phyloP scores from a whole-genome alignment of 2,113 vertebrate genomes.

The Eidolon helvum region DNA sequence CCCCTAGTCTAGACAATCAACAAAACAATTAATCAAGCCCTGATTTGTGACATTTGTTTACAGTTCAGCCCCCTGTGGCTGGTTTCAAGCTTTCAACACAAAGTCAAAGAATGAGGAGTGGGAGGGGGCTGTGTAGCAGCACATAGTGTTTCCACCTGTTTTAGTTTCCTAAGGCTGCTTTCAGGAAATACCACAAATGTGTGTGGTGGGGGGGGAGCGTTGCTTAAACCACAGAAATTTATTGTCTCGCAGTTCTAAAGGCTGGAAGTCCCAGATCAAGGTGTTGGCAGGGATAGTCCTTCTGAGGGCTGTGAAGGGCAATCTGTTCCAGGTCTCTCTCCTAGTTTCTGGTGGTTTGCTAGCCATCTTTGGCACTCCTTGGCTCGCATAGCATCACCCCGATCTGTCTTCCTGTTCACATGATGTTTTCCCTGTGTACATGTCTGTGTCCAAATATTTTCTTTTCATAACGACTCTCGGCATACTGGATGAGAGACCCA shows the following conservation, averaged over 20 bases:
- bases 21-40: background rate
- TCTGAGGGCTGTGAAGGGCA: background rate
- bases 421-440: background rate
- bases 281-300: background rate
- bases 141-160: accelerated
- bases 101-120: background rate
- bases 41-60: background rate
- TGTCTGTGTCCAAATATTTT: background rate
- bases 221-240: background rate
- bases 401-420: background rate
- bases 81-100: background rate
- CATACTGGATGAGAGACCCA: background rate
- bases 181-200: background rate
- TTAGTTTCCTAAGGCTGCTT: background rate
- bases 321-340: too few species aligned
- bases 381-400: background rate
- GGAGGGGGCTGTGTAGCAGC: accelerated
- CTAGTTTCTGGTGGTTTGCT: too few species aligned
- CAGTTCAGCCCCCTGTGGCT: background rate
- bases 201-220: accelerated
- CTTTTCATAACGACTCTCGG: background rate
- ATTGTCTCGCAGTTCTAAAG: background rate
- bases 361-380: background rate
- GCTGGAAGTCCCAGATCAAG: background rate
- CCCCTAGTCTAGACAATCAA: constrained; percentile 12